Evolutionary conservation across 2,888 invertebrate species (phyloP).

Genomic region (Sesamia inferens): DNA sequence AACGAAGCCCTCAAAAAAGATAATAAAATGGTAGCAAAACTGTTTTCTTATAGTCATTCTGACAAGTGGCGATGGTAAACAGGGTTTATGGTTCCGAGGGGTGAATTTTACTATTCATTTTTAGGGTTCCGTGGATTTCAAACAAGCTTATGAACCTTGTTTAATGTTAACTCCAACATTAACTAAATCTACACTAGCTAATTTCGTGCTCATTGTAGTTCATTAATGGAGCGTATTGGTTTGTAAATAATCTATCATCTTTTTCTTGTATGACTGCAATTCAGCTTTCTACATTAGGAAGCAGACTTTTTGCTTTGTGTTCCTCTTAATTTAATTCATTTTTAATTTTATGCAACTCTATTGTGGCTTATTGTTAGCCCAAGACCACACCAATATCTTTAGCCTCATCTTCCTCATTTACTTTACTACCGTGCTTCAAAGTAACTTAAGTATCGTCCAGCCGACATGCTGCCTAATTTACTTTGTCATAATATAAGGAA

Average conservation of each 20-base stretch:
- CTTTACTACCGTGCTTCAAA: slow-evolving; percentile 49
- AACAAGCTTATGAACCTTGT: background rate
- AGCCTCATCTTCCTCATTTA: slow-evolving; percentile 23
- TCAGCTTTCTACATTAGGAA: background rate
- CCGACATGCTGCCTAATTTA: slow-evolving; percentile 34
- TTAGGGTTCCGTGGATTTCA: slow-evolving; percentile 63
- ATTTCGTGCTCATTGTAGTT: background rate
- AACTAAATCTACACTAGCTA: background rate
- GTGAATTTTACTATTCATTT: slow-evolving; percentile 79
- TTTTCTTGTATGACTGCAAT: too few relatives aligned
- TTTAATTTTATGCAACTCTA: background rate
- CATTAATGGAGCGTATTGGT: background rate
- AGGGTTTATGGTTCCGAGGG: slow-evolving; percentile 81
- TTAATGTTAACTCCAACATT: background rate
- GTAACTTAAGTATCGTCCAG: slow-evolving; percentile 30
- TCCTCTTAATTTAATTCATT: background rate
- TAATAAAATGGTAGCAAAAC: slow-evolving; percentile 77
- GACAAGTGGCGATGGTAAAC: slow-evolving; percentile 83
- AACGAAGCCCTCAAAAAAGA: slow-evolving; percentile 67
- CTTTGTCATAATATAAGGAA: slow-evolving; percentile 53
- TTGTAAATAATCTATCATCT: background rate
- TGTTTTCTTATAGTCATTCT: slow-evolving; percentile 80
- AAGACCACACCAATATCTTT: background rate
- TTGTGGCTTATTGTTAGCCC: background rate
- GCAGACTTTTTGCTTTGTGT: background rate